These are phyloP conservation scores for Allygus modestus DNA, from an alignment of 2,888 invertebrate genomes.

Conservation along the genomic window DNA sequence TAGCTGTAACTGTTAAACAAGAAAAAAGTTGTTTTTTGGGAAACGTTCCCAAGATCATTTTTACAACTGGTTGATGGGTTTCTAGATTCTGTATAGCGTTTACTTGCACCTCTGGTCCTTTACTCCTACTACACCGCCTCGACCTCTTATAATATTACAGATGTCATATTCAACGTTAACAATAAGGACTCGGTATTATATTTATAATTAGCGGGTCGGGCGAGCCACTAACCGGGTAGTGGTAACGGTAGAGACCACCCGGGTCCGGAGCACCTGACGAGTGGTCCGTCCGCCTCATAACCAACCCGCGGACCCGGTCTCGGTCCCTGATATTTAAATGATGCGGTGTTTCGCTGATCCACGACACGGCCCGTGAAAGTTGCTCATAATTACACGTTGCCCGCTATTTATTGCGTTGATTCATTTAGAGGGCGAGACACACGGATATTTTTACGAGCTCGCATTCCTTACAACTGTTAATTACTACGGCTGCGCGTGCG, in stretches of 20 bases:
- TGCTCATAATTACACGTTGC: slow-evolving; percentile 46
- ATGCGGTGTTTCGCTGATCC: slow-evolving; percentile 32
- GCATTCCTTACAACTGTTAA: slow-evolving; percentile 35
- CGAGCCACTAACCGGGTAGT: neutral
- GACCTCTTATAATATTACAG: no score
- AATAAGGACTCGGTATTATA: no score
- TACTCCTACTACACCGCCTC: no score
- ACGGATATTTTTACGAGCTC: slow-evolving; percentile 33
- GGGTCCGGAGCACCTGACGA: neutral
- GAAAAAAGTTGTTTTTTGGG: no score
- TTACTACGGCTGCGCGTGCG: neutral
- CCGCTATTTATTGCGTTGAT: slow-evolving; percentile 38
- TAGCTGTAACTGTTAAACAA: no score
- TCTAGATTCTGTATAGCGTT: no score
- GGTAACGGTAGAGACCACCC: neutral
- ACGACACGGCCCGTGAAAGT: slow-evolving; percentile 34
- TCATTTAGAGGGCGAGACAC: slow-evolving; percentile 41
- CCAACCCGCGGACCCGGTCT: slow-evolving; percentile 8
- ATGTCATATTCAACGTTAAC: no score
- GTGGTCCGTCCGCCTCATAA: neutral
- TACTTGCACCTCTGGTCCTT: no score
- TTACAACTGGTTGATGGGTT: no score
- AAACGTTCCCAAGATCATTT: no score
- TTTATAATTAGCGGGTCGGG: no score
- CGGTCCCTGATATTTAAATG: slow-evolving; percentile 25